phyloP scores from a whole-genome alignment of 2,797 vertebrate genomes.

The Pygocentrus nattereri region DNA sequence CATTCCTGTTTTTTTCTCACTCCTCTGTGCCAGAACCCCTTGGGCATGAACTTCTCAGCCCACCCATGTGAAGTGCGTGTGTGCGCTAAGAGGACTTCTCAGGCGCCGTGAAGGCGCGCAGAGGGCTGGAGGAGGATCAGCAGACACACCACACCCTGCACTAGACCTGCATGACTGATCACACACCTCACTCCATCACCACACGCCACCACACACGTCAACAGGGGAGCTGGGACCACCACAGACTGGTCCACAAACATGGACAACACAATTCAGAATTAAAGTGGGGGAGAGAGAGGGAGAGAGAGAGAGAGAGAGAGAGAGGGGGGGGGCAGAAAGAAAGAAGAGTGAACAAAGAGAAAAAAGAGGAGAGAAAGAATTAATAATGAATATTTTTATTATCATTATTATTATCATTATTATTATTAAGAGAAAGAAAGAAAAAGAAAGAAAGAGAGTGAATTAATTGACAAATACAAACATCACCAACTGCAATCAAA shows the following conservation, averaged over 20 bases:
- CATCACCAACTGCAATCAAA: no score
- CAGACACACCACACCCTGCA: constrained; percentile 16
- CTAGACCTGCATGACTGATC: constrained; percentile 41
- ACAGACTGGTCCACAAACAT: no score
- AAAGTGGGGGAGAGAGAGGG: constrained; percentile 2
- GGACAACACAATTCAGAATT: no score
- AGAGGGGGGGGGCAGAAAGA: neutral
- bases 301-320: neutral
- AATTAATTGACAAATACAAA: no score
- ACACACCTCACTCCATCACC: constrained; percentile 17
- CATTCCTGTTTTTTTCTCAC: constrained; percentile 8
- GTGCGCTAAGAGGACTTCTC: constrained; percentile 14
- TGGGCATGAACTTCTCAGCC: constrained; percentile 12
- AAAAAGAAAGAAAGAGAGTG: neutral
- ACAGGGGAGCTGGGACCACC: neutral
- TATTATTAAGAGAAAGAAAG: no score
- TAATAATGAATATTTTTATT: no score
- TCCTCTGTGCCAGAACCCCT: neutral
- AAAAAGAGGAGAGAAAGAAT: neutral
- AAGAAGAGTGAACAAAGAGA: neutral
- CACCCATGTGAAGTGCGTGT: constrained; percentile 12
- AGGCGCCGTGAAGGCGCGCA: constrained; percentile 20
- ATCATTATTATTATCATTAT: no score
- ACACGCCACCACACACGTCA: constrained; percentile 43
- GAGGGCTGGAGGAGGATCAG: constrained; percentile 33